These are phyloP conservation scores for Oplegnathus fasciatus DNA, from an alignment of 2,113 vertebrate genomes.

Conservation along the genomic window DNA sequence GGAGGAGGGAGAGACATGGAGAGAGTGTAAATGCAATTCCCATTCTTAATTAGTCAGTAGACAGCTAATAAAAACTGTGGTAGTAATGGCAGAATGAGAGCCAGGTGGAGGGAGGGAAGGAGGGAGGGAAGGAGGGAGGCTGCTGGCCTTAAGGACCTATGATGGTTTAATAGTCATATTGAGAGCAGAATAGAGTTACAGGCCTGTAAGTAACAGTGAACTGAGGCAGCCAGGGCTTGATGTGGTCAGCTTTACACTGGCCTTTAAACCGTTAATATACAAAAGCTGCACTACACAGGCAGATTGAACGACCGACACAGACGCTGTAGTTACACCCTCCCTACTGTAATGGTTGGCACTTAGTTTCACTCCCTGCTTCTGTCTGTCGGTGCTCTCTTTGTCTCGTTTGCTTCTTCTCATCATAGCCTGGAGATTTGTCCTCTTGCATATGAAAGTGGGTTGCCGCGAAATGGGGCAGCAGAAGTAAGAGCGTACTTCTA, in stretches of 20 bases:
- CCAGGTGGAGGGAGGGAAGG: conserved; percentile 74
- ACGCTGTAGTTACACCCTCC: conserved; percentile 60
- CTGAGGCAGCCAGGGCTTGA: conserved; percentile 71
- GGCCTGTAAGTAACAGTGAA: conserved; percentile 72
- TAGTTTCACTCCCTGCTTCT: conserved; percentile 53
- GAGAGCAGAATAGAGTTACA: conserved; percentile 81
- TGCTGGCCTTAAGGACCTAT: conserved; percentile 83
- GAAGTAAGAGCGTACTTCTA: conserved; percentile 39
- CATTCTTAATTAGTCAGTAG: conserved; percentile 85
- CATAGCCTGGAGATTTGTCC: conserved; percentile 47
- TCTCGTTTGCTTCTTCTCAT: conserved; percentile 21
- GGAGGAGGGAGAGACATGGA: conserved; percentile 54
- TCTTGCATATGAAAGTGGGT: conserved; percentile 69
- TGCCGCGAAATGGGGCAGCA: conserved; percentile 63
- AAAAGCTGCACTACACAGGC: conserved; percentile 64
- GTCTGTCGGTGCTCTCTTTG: conserved; percentile 49
- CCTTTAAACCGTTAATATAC: conserved; percentile 78
- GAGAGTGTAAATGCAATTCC: conserved; percentile 74
- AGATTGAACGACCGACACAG: conserved; percentile 56
- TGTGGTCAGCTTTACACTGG: conserved; percentile 82
- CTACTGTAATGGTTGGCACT: conserved; percentile 62
- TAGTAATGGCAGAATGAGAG: conserved; percentile 78
- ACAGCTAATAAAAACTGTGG: conserved; percentile 81
- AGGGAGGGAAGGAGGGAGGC: no score
- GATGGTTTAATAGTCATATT: conserved; percentile 84